Evolutionary conservation across 2,888 invertebrate genomes (phyloP).

Genomic region (Euproctis similis): DNA sequence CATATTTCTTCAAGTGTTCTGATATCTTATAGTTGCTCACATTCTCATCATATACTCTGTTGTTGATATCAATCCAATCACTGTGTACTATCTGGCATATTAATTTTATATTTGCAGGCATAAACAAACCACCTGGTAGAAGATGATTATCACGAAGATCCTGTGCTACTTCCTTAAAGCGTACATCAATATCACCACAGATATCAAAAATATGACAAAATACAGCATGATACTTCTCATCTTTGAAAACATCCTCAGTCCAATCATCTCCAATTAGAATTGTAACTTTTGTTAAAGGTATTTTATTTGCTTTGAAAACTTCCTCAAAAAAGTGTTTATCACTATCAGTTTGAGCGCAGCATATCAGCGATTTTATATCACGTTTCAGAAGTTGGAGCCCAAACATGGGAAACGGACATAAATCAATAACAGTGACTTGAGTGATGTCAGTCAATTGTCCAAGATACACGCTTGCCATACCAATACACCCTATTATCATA

Average conservation of each 20-base stretch:
- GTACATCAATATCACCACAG: constrained; percentile 74
- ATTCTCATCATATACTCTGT: constrained; percentile 74
- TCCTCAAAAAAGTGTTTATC: constrained; percentile 58
- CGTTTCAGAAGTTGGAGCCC: constrained; percentile 75
- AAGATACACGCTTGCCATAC: constrained; percentile 50
- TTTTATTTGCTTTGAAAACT: constrained; percentile 55
- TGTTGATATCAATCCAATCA: constrained; percentile 74
- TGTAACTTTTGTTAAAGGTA: constrained; percentile 47
- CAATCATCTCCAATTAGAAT: constrained; percentile 49
- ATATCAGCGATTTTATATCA: constrained; percentile 59
- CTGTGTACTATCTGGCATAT: constrained; percentile 77
- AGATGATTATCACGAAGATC: constrained; percentile 47
- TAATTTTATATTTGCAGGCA: constrained; percentile 72
- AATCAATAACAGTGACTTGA: constrained; percentile 67
- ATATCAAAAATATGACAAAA: constrained; percentile 71
- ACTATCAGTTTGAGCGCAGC: constrained; percentile 45
- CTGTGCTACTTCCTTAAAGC: constrained; percentile 34
- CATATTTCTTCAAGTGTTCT: constrained; percentile 74
- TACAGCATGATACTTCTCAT: constrained; percentile 68
- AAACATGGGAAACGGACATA: constrained; percentile 78
- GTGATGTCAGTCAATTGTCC: constrained; percentile 48
- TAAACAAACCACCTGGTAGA: constrained; percentile 54
- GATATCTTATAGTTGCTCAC: constrained; percentile 71
- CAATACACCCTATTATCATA: constrained; percentile 47
- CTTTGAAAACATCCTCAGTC: constrained; percentile 33